A percentile compares a stretch with the other conserved stretches of the same genome.
Evolutionary conservation across 1,140 invertebrate species (phyloP).

Genomic region (Melitaea cinxia): DNA sequence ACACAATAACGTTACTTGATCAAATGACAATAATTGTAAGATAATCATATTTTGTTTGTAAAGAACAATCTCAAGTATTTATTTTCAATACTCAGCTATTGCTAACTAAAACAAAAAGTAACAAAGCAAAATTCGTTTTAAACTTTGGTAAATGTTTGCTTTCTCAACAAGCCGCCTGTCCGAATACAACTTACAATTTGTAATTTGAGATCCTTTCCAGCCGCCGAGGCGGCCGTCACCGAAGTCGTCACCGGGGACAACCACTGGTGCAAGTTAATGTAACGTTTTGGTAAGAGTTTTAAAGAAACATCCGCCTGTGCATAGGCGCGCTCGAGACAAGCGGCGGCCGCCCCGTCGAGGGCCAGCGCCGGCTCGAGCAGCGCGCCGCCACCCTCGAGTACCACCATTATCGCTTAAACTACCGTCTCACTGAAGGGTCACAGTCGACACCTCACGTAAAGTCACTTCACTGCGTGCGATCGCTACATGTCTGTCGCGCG

Average conservation of each 20-base stretch:
- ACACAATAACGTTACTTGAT: background rate
- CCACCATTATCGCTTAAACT: slow-evolving; percentile 83
- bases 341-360: slow-evolving; percentile 77
- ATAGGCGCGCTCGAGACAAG: slow-evolving; percentile 86
- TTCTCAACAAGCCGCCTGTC: slow-evolving; percentile 17
- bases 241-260: slow-evolving; percentile 86
- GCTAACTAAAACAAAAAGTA: slow-evolving; percentile 2
- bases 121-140: slow-evolving; percentile 21
- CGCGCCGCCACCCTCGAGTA: slow-evolving; percentile 85
- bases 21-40: background rate
- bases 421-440: slow-evolving; percentile 47
- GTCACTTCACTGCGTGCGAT: slow-evolving; percentile 50
- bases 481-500: slow-evolving; percentile 62
- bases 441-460: slow-evolving; percentile 54
- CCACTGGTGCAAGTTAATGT: slow-evolving; percentile 94
- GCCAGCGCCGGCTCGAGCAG: slow-evolving; percentile 81
- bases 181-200: slow-evolving; percentile 82
- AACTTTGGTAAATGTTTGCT: slow-evolving; percentile 18
- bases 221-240: slow-evolving; percentile 74
- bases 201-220: slow-evolving; percentile 87
- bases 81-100: background rate
- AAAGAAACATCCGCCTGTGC: slow-evolving; percentile 89
- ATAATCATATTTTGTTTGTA: background rate
- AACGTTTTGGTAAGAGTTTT: slow-evolving; percentile 93
- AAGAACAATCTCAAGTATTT: background rate